A percentile compares a stretch with the other conserved stretches of the same genome.
Conservation (phyloP, 2,888 invertebrate species). For the Sipunculus nudus region DNA sequence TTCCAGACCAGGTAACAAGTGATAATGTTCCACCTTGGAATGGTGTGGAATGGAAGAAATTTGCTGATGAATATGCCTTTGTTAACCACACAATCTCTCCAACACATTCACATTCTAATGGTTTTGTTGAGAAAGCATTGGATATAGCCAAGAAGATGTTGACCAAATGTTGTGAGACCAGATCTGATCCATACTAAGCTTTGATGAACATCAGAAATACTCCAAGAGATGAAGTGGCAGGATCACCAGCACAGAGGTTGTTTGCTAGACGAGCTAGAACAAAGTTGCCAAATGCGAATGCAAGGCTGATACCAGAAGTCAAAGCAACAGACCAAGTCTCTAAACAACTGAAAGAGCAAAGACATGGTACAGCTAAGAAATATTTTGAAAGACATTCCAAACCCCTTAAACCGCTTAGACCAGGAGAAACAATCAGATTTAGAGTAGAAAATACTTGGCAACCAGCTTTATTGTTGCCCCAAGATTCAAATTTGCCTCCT, state of each 20-base stretch:
- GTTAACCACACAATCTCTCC: background rate
- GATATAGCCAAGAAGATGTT: background rate
- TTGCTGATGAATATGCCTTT: background rate
- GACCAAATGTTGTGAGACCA: background rate
- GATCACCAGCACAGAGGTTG: background rate
- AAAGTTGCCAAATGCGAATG: background rate
- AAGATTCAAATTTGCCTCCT: too few relatives aligned
- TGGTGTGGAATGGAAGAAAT: background rate
- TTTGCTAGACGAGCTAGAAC: background rate
- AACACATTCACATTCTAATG: conserved; percentile 5
- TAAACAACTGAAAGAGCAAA: background rate
- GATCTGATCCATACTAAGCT: background rate
- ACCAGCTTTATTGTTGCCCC: background rate
- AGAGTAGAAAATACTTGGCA: background rate
- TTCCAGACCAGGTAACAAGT: background rate
- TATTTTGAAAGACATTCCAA: background rate
- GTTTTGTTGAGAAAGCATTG: conserved; percentile 2
- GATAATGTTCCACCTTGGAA: background rate
- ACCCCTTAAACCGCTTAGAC: background rate
- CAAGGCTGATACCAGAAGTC: background rate
- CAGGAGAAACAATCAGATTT: background rate
- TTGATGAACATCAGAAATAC: conserved; percentile 1
- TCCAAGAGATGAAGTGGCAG: conserved; percentile 1
- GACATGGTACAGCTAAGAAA: background rate
- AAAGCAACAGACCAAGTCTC: background rate